Conservation (phyloP, 2,888 invertebrate genomes). For the Lasioglossum lativentre region DNA sequence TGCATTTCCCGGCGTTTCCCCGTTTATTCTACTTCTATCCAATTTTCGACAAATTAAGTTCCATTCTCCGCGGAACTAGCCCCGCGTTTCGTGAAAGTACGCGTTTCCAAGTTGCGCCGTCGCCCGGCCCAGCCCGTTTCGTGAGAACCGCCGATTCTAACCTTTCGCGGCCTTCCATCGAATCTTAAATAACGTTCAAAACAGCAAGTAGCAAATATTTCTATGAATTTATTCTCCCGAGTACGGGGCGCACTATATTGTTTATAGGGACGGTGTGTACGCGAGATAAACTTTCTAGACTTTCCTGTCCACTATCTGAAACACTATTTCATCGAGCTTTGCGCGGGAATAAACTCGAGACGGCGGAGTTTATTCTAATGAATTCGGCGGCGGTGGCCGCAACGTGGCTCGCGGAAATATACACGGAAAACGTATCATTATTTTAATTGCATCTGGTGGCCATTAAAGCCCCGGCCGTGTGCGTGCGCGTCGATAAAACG, state of each 20-base stretch:
- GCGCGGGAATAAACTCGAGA: constrained; percentile 42
- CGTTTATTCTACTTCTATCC: constrained; percentile 11
- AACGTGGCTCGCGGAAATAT: constrained; percentile 21
- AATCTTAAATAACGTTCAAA: constrained; percentile 35
- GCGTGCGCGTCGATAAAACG: constrained; percentile 8
- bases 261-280: constrained; percentile 33
- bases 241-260: too few relatives aligned
- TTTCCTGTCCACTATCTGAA: constrained; percentile 55
- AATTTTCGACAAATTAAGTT: constrained; percentile 23
- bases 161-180: not conserved
- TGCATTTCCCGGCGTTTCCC: not conserved
- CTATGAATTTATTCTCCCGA: constrained; percentile 38
- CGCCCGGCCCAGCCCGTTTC: not conserved
- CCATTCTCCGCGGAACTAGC: constrained; percentile 7
- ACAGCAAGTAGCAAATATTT: constrained; percentile 43
- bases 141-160: constrained; percentile 33
- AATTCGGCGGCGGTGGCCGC: constrained; percentile 33
- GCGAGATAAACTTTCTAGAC: constrained; percentile 59
- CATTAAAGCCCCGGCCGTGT: not conserved
- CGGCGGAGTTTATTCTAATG: constrained; percentile 55
- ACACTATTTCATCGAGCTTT: constrained; percentile 48
- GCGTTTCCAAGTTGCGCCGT: not conserved
- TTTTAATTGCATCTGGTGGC: constrained; percentile 33
- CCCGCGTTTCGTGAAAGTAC: constrained; percentile 10
- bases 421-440: constrained; percentile 22